Evolutionary conservation across 2,113 vertebrate species (phyloP).

Genomic region (Sorex fumeus): DNA sequence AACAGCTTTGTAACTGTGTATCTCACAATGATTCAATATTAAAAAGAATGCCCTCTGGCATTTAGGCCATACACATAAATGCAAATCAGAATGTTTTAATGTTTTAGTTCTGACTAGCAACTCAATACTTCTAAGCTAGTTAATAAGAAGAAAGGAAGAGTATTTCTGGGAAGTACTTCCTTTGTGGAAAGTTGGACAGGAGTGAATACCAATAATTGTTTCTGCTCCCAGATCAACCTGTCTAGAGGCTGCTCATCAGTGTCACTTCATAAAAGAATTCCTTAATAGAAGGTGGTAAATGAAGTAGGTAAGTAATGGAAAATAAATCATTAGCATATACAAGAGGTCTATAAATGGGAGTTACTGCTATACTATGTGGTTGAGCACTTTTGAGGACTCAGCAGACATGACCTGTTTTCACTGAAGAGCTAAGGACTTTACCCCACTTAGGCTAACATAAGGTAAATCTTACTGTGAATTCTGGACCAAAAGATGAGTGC

Average conservation of each 20-base stretch:
- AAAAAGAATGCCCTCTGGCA: background rate
- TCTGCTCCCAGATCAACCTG: background rate
- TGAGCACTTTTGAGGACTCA: background rate
- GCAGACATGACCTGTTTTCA: conserved; percentile 41
- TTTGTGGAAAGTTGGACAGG: conserved; percentile 8
- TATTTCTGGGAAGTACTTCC: background rate
- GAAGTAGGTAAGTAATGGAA: background rate
- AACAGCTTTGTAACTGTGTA: too few relatives aligned
- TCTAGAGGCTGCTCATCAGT: background rate
- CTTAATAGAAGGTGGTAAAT: background rate
- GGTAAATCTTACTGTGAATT: conserved; percentile 14
- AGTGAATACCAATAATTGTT: background rate
- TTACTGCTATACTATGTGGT: background rate
- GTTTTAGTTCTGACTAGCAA: conserved; percentile 36
- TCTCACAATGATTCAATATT: too few relatives aligned
- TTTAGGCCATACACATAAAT: conserved; percentile 3
- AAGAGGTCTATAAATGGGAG: too few relatives aligned
- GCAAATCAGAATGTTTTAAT: background rate
- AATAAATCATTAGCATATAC: too few relatives aligned
- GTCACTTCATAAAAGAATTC: background rate
- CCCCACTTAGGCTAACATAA: background rate
- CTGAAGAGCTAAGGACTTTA: conserved; percentile 26
- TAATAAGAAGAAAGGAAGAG: background rate
- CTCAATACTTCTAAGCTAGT: background rate
- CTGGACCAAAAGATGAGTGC: background rate